A percentile compares a stretch with the other conserved stretches of the same genome.
Evolutionary conservation across 2,113 vertebrate genomes (phyloP).

Genomic region (Lycaon pictus): DNA sequence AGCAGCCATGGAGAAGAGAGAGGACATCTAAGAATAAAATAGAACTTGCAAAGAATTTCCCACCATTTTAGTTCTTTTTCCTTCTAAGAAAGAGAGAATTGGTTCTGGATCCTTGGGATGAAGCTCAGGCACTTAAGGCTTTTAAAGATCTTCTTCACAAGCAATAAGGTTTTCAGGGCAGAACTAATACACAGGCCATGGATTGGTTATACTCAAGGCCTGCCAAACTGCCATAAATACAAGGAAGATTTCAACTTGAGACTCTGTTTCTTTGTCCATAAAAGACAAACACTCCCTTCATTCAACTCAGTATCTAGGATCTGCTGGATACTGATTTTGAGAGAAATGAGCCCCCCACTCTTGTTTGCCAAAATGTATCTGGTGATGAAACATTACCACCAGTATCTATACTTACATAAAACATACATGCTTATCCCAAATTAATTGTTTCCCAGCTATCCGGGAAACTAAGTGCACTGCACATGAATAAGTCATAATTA

Average conservation of each 20-base stretch:
- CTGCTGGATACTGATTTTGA: conserved; percentile 34
- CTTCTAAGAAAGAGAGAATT: background rate
- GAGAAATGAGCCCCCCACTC: background rate
- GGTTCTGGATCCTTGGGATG: background rate
- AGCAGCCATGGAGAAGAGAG: background rate
- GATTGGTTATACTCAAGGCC: background rate
- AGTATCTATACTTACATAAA: background rate
- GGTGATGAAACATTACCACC: conserved; percentile 17
- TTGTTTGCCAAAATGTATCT: background rate
- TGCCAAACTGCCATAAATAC: background rate
- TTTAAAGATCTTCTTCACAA: background rate
- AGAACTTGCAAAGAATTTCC: background rate
- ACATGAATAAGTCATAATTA: background rate
- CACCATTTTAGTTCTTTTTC: background rate
- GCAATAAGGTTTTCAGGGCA: background rate
- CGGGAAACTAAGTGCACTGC: background rate
- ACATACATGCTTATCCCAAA: background rate
- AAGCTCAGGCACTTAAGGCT: background rate
- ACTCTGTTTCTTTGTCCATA: background rate
- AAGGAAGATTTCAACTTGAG: background rate
- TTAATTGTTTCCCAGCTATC: background rate
- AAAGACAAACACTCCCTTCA: background rate
- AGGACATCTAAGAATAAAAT: accelerated
- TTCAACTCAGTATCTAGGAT: too few relatives aligned
- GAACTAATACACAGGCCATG: background rate